Conservation (phyloP, 2,888 invertebrate genomes). For the Luffia ferchaultella region DNA sequence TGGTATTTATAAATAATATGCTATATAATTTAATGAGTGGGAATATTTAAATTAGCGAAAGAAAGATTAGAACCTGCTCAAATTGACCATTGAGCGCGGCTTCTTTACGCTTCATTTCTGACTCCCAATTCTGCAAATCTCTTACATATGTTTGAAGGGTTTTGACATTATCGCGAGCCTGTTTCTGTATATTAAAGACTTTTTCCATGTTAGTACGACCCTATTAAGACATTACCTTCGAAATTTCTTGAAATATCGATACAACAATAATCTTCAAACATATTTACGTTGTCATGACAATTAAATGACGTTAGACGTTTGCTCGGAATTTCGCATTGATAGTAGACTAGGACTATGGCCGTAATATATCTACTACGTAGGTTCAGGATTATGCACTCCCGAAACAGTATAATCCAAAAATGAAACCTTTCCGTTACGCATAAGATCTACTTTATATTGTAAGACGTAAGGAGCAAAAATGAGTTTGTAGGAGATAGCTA, state of each 20-base stretch:
- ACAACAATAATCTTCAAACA: constrained; percentile 8
- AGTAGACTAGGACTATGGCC: too few relatives aligned
- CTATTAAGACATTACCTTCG: neutral
- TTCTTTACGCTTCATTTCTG: constrained; percentile 78
- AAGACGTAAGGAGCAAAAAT: too few relatives aligned
- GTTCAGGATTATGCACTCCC: too few relatives aligned
- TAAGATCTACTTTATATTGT: too few relatives aligned
- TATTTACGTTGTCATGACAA: constrained; percentile 14
- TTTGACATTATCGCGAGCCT: constrained; percentile 75
- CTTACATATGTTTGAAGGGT: constrained; percentile 74
- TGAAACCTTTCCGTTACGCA: too few relatives aligned
- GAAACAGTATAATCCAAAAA: too few relatives aligned
- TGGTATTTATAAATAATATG: too few relatives aligned
- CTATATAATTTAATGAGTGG: neutral
- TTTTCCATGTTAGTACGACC: constrained; percentile 53
- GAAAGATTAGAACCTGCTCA: constrained; percentile 44
- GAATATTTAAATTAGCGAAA: neutral
- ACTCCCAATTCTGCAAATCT: constrained; percentile 77
- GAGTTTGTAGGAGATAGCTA: too few relatives aligned
- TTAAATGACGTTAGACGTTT: constrained; percentile 7
- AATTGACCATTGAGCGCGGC: constrained; percentile 55
- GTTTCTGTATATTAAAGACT: constrained; percentile 73
- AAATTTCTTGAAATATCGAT: neutral
- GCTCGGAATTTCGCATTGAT: too few relatives aligned
- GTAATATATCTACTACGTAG: too few relatives aligned